Evolutionary conservation across 2,797 vertebrate species (phyloP).

Genomic region (Iguana delicatissima): DNA sequence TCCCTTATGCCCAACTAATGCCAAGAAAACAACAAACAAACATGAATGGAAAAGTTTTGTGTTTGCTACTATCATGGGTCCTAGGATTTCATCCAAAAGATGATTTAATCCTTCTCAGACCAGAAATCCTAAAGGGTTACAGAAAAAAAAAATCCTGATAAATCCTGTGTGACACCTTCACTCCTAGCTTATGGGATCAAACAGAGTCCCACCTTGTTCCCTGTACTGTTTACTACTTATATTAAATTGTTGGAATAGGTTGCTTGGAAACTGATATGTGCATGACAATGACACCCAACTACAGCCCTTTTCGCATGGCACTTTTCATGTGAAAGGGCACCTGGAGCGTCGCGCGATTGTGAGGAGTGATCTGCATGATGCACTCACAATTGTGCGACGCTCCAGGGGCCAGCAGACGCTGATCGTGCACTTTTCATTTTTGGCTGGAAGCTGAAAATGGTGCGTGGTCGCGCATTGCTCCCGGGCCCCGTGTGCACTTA

Average conservation of each 20-base stretch:
- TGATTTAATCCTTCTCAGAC: not conserved
- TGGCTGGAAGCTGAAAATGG: too few species aligned
- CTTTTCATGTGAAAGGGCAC: too few species aligned
- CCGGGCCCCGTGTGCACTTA: too few species aligned
- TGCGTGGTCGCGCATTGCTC: too few species aligned
- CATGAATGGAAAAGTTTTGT: not conserved
- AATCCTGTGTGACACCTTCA: not conserved
- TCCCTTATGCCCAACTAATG: not conserved
- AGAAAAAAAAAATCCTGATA: not conserved
- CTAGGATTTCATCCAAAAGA: not conserved
- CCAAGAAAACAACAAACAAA: too few species aligned
- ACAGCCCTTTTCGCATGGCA: too few species aligned
- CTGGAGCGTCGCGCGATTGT: too few species aligned
- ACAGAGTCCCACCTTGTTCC: not conserved
- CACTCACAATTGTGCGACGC: too few species aligned
- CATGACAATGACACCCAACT: not conserved
- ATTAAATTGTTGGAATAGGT: not conserved
- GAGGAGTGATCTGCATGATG: too few species aligned
- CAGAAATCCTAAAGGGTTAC: not conserved
- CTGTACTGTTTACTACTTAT: not conserved
- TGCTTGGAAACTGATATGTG: not conserved
- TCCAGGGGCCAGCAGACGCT: too few species aligned
- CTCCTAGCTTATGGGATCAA: not conserved
- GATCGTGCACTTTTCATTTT: too few species aligned
- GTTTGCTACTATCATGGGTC: not conserved